phyloP scores from a whole-genome alignment of 2,797 vertebrate genomes.

The Sphenodon punctatus region DNA sequence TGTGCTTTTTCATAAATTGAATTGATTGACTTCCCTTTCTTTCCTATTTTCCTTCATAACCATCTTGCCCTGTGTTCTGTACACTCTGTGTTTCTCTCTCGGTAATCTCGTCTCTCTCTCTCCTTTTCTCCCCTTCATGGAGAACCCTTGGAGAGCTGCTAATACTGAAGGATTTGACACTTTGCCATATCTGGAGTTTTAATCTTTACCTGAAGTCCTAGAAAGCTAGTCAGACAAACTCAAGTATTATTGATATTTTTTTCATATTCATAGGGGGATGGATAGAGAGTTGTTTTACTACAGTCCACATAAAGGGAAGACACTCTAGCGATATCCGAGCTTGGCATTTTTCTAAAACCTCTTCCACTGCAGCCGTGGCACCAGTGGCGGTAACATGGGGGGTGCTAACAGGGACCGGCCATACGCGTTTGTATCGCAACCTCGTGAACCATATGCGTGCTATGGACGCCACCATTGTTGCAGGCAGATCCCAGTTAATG shows the following conservation, averaged over 20 bases:
- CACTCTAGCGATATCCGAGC: background rate
- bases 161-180: slow-evolving; percentile 50
- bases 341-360: background rate
- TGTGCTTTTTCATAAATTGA: slow-evolving; percentile 69
- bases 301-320: slow-evolving; percentile 16
- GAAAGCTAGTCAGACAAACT: slow-evolving; percentile 40
- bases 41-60: slow-evolving; percentile 55
- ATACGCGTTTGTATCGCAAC: slow-evolving; percentile 13
- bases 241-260: slow-evolving; percentile 54
- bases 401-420: background rate
- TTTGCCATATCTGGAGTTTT: background rate
- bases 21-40: slow-evolving; percentile 66
- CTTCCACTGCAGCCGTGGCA: background rate
- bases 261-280: background rate
- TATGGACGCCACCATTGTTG: background rate
- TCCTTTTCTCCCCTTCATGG: slow-evolving; percentile 59
- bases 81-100: slow-evolving; percentile 46
- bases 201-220: slow-evolving; percentile 27
- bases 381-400: background rate
- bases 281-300: slow-evolving; percentile 37
- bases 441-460: fast-evolving
- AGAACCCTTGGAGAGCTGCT: slow-evolving; percentile 39
- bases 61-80: slow-evolving; percentile 54
- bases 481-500: background rate
- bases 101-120: slow-evolving; percentile 61